phyloP scores from a whole-genome alignment of 2,113 vertebrate genomes.

The Caranx melampygus region DNA sequence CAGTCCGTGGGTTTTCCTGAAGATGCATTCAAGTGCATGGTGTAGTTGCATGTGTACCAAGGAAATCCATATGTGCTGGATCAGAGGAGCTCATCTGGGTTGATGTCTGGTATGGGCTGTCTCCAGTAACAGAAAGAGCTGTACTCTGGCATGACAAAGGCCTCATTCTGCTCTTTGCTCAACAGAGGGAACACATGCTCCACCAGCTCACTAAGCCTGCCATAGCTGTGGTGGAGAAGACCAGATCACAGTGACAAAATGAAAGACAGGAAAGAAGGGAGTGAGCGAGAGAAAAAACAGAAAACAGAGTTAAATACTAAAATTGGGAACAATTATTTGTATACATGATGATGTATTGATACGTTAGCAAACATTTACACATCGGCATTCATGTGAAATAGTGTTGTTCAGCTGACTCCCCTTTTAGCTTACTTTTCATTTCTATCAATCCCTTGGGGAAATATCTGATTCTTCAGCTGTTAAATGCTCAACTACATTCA shows the following conservation, averaged over 20 bases:
- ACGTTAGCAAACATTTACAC: too few species aligned
- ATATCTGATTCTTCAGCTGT: neutral
- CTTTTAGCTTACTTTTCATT: neutral
- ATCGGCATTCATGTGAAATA: neutral
- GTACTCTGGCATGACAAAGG: slow-evolving; percentile 93
- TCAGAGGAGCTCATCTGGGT: slow-evolving; percentile 90
- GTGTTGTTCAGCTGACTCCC: too few species aligned
- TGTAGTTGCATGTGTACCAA: slow-evolving; percentile 22
- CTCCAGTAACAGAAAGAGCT: slow-evolving; percentile 99
- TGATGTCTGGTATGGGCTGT: slow-evolving; percentile 89
- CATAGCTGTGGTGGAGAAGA: slow-evolving; percentile 83
- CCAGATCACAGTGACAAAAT: neutral
- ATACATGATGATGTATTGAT: too few species aligned
- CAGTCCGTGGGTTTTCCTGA: slow-evolving; percentile 30
- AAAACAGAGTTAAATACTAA: neutral
- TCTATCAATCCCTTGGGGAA: neutral
- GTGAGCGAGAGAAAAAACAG: neutral
- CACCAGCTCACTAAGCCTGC: slow-evolving; percentile 95
- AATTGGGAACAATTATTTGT: neutral
- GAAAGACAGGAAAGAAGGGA: neutral
- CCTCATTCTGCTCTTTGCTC: slow-evolving; percentile 94
- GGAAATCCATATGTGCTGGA: slow-evolving; percentile 24
- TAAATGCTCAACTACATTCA: neutral
- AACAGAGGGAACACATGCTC: slow-evolving; percentile 96
- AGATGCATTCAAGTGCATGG: slow-evolving; percentile 53